Evolutionary conservation across 2,888 invertebrate genomes (phyloP), one percentile per base, ranked within the genome.

Genomic region (Calephelis perditalis): DNA sequence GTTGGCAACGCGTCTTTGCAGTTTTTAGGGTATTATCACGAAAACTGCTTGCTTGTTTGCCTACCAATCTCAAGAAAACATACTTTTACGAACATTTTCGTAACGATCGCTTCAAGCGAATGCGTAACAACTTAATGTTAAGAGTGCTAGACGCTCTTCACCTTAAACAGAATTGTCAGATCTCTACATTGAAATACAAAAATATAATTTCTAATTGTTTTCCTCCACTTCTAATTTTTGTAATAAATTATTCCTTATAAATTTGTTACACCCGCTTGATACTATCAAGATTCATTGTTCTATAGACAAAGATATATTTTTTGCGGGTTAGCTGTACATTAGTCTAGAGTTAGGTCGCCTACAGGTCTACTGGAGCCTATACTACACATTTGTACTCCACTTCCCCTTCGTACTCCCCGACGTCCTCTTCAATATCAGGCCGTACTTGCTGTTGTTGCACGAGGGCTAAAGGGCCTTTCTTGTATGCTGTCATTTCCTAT

Each of bases 401-500:
- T 44, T 93, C 94, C 15, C 88, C 93, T 63, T 93, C 94, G 61
- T 93, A 94, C 58, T 92, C 93, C 44, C 87, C 92, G 56, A 92
- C 92, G 59, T 93, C 94, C 63, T 92, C 92, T 68, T 92, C 93
- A 12, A 89, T 90, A 68, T 91, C 91, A 68, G 83, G 84, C 66
- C 87, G 91, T 65, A 82, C 81, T 68, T 82, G 74, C 8, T 73
- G 73, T 49, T 72, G 75, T 57, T 76, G 74, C 15, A 76, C 91
- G 70, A 91, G 77, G 58, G 89, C 91, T 69, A 87, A 62, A 0
- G 91, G 91, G 62, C 94, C 94, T 86, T 95, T 96, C 86, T 96
- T 96, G 91, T 96, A 96, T 59, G 95, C 96, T 65, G 95, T 95
- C 95, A 96, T 95, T 91, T 96, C 96, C 96, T 96, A 79, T 3